Base-by-base conservation (phyloP, 2,797 vertebrate genomes). In the Myotis daubentonii region DNA sequence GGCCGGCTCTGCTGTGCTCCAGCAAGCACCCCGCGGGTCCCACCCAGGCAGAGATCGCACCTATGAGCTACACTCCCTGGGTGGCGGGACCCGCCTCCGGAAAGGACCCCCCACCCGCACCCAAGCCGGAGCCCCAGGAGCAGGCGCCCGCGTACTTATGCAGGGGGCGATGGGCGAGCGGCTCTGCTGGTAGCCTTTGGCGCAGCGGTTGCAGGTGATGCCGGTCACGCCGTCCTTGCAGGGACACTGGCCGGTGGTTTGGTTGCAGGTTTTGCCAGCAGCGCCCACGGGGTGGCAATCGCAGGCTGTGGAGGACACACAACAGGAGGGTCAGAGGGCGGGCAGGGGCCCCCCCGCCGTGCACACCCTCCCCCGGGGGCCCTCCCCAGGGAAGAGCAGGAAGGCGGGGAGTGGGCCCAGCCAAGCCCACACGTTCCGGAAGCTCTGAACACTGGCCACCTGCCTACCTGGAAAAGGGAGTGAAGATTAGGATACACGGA, bases 171-270 rank as follows among this genome's bases (percentile, higher is more conserved):
- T 99, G 98, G 99, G 99, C 2, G 99, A 99, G 94, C 99, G 99
- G 98, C 99, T 99, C 98, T 99, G 99, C 99, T 99, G 99, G 99
- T 99, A 99, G 98, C 99, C 99, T 98, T 99, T 99, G 98, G 99
- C 99, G 2, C 99, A 99, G 98, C 99, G 99, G 98, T 99, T 99
- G 99, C 99, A 99, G 25, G 99, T 99, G 99, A 99, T 99, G 98
- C 99, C 99, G 2, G 99, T 99, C 98, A 99, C 99, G 0, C 99
- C 99, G 36, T 99, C 99, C 98, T 99, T 99, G 98, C 99, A 99
- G 98, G 99, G 99, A 98, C 99, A 99, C 97, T 99, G 99, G 96
- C 99, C 99, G 23, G 99, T 99, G 97, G 99, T 99, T 97, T 99
- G 99, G 98, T 99, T 99, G 98, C 99, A 99, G 98, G 99, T 99